Evolutionary conservation across 2,113 vertebrate species (phyloP).

Genomic region (Petromus typicus): DNA sequence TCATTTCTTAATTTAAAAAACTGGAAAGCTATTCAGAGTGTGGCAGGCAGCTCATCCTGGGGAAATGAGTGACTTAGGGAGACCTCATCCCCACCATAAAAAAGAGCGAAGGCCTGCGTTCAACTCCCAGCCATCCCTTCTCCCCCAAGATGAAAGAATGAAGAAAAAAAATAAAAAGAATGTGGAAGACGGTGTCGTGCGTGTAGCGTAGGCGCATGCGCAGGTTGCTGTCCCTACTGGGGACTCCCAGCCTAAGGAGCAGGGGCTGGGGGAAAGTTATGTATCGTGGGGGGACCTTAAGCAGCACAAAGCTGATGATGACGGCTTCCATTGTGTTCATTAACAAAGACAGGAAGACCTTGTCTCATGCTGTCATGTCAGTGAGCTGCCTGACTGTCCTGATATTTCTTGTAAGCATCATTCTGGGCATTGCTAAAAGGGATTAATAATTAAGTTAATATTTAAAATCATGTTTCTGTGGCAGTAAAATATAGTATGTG

Average conservation of each 20-base stretch:
- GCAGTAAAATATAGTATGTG: neutral
- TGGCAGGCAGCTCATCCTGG: neutral
- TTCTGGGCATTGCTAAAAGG: neutral
- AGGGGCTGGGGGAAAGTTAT: neutral
- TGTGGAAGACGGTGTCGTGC: neutral
- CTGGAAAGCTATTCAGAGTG: neutral
- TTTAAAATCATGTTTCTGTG: neutral
- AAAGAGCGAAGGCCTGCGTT: neutral
- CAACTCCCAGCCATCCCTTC: neutral
- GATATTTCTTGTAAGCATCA: neutral
- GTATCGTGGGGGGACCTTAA: fast-evolving
- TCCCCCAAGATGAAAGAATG: neutral
- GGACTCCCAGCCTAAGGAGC: neutral
- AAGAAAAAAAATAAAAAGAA: neutral
- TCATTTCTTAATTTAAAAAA: neutral
- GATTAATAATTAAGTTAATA: neutral
- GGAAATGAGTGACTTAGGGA: neutral
- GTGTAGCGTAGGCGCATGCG: fast-evolving
- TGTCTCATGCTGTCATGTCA: neutral
- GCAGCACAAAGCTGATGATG: fast-evolving
- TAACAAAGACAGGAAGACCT: neutral
- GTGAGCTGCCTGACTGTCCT: neutral
- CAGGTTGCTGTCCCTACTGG: fast-evolving
- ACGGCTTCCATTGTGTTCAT: neutral
- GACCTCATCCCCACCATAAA: neutral